phyloP scores from a whole-genome alignment of 2,888 invertebrate species.

The Chrysotoxum bicinctum region DNA sequence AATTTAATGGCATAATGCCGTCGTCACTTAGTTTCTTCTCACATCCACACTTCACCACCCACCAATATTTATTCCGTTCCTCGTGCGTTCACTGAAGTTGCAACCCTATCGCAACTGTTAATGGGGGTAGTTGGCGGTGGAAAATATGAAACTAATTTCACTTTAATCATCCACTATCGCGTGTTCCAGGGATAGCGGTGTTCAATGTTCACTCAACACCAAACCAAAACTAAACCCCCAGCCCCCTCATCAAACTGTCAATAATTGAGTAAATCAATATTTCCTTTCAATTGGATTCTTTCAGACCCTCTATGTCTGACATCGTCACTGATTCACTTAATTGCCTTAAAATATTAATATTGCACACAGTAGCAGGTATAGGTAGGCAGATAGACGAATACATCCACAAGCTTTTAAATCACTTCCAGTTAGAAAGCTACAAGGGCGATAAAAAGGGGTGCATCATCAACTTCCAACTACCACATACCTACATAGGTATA shows the following conservation, averaged over 20 bases:
- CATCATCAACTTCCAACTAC: background rate
- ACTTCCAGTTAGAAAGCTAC: background rate
- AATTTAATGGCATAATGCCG: slow-evolving; percentile 19
- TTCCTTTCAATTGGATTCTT: slow-evolving; percentile 38
- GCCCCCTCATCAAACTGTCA: slow-evolving; percentile 17
- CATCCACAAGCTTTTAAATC: background rate
- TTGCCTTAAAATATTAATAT: slow-evolving; percentile 50
- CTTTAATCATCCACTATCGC: slow-evolving; percentile 4
- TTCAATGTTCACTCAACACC: background rate
- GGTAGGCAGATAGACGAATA: background rate
- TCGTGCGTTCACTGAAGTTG: slow-evolving; percentile 8
- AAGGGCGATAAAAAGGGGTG: slow-evolving; percentile 28
- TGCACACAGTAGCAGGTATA: background rate
- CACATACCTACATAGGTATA: background rate
- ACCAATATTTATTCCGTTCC: background rate
- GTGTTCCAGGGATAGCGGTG: background rate
- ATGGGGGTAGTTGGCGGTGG: background rate
- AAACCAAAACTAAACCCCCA: background rate
- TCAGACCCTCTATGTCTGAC: slow-evolving; percentile 23
- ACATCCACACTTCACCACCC: background rate
- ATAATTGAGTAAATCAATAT: slow-evolving; percentile 57
- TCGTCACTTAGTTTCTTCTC: slow-evolving; percentile 11
- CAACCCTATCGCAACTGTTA: background rate
- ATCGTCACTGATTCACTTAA: slow-evolving; percentile 53
- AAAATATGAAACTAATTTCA: slow-evolving; percentile 15